Evolutionary conservation across 1,140 invertebrate genomes (phyloP).

Genomic region (Procambarus clarkii): DNA sequence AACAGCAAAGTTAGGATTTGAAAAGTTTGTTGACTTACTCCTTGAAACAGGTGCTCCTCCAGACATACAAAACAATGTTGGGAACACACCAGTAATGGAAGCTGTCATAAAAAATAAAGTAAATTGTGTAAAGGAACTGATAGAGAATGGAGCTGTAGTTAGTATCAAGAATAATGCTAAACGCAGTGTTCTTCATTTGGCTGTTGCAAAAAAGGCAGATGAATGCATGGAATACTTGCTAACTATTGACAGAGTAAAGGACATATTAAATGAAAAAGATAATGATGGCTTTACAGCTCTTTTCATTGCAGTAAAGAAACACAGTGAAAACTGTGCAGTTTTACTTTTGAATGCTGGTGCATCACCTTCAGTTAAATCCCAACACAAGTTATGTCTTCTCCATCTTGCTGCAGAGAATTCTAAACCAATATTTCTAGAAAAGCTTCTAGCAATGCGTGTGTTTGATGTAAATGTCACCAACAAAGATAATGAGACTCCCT

Average conservation of each 20-base stretch:
- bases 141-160: neutral
- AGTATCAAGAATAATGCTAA: neutral
- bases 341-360: slow-evolving; percentile 4
- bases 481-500: slow-evolving; percentile 2
- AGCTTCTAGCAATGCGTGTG: neutral
- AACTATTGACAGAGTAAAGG: neutral
- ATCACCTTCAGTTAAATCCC: neutral
- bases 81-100: slow-evolving; percentile 18
- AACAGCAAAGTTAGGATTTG: slow-evolving; percentile 8
- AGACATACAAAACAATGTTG: neutral
- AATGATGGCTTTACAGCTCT: slow-evolving; percentile 14
- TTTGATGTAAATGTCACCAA: slow-evolving; percentile 12
- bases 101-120: slow-evolving; percentile 9
- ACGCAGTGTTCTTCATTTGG: slow-evolving; percentile 17
- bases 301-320: slow-evolving; percentile 15
- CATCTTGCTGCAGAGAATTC: slow-evolving; percentile 4
- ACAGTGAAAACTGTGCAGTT: slow-evolving; percentile 11
- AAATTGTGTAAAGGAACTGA: neutral
- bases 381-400: slow-evolving; percentile 7
- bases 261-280: slow-evolving; percentile 22
- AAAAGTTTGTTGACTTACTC: slow-evolving; percentile 6
- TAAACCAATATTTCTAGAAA: neutral
- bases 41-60: neutral
- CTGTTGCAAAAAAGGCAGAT: neutral
- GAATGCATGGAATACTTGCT: slow-evolving; percentile 25